Percentiles rank a stretch among this genome's conserved stretches.
These are phyloP conservation scores for Cecropterus lyciades DNA, from an alignment of 1,140 invertebrate genomes.

Conservation along the genomic window DNA sequence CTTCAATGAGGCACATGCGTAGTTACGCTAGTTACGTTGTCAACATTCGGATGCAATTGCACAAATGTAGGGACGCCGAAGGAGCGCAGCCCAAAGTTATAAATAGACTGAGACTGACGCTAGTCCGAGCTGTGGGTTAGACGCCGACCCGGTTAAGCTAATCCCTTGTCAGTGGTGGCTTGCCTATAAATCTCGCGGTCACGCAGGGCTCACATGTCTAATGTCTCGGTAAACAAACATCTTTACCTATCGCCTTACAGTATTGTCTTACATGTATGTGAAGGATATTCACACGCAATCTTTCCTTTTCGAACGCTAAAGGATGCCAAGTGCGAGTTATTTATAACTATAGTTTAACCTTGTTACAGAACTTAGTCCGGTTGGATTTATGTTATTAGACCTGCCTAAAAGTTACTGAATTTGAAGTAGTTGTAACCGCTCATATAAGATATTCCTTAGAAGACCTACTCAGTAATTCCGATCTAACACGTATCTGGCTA, in stretches of 20 bases:
- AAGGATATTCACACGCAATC: constrained; percentile 15
- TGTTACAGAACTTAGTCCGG: too few species aligned
- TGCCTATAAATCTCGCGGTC: constrained; percentile 53
- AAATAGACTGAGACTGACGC: constrained; percentile 50
- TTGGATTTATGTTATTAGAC: too few species aligned
- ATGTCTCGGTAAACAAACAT: constrained; percentile 46
- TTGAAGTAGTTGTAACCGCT: too few species aligned
- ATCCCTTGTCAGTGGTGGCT: constrained; percentile 45
- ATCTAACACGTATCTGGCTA: too few species aligned
- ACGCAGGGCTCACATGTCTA: constrained; percentile 49
- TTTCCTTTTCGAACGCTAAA: constrained; percentile 20
- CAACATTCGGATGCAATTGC: constrained; percentile 55
- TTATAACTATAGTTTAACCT: neutral
- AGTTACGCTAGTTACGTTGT: constrained; percentile 34
- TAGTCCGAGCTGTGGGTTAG: constrained; percentile 43
- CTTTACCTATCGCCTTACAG: constrained; percentile 26
- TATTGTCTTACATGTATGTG: constrained; percentile 25
- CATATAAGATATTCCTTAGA: too few species aligned
- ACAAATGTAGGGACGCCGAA: constrained; percentile 46
- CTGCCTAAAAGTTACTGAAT: too few species aligned
- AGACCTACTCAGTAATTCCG: too few species aligned
- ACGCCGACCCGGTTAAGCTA: constrained; percentile 62
- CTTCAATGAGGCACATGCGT: neutral
- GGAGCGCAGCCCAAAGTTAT: constrained; percentile 52
- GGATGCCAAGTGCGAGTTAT: constrained; percentile 18